Conservation (phyloP, 2,888 invertebrate genomes). For the Leucozona laternaria region DNA sequence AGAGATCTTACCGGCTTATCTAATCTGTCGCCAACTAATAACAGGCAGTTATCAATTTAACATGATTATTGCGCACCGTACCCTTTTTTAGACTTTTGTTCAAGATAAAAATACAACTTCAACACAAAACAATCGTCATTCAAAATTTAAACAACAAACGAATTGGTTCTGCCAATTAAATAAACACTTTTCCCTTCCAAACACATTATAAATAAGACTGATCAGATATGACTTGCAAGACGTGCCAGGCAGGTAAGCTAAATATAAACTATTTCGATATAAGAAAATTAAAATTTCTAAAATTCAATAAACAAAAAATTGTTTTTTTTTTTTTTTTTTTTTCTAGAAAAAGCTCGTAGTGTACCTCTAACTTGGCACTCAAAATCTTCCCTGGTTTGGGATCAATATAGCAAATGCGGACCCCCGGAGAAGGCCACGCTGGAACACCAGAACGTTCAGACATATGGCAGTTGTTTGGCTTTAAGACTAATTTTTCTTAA, state of each 20-base stretch:
- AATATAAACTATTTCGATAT: no score
- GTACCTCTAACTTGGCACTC: conserved; percentile 47
- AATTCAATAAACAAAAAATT: no score
- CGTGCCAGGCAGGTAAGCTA: conserved; percentile 54
- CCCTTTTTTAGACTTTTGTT: conserved; percentile 13
- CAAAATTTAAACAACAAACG: background rate
- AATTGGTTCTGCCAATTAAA: background rate
- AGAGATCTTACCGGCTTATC: background rate
- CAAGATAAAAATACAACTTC: background rate
- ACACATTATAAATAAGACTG: conserved; percentile 45
- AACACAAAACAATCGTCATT: background rate
- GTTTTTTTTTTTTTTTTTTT: background rate
- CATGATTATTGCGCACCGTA: conserved; percentile 23
- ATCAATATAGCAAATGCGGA: conserved; percentile 1
- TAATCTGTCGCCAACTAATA: background rate
- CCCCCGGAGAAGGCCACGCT: conserved; percentile 3
- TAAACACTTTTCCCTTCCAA: background rate
- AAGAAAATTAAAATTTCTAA: background rate
- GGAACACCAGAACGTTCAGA: conserved; percentile 10
- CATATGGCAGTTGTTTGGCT: conserved; percentile 54
- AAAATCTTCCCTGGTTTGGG: background rate
- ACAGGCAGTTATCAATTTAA: conserved; percentile 19
- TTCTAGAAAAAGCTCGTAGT: conserved; percentile 31
- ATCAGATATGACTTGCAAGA: conserved; percentile 58
- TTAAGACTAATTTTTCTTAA: conserved; percentile 56